phyloP scores from a whole-genome alignment of 1,140 invertebrate species.

The Vanessa atalanta region DNA sequence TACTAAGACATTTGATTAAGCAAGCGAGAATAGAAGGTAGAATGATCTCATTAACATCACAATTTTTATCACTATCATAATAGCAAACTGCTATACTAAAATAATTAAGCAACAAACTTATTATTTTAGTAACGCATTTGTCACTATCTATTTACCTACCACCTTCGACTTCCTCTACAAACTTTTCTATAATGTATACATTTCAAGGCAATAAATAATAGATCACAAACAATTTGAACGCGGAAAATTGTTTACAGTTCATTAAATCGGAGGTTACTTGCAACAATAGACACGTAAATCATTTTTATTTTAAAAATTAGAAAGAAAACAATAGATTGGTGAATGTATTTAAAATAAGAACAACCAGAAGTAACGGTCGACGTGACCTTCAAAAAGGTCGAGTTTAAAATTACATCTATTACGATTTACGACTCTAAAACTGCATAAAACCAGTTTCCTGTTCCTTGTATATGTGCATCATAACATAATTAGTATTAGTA shows the following conservation, averaged over 20 bases:
- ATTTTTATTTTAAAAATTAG: constrained; percentile 19
- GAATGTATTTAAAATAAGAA: constrained; percentile 14
- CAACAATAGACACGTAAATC: constrained; percentile 21
- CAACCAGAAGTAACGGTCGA: constrained; percentile 35
- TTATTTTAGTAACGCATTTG: no score
- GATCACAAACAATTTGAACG: constrained; percentile 15
- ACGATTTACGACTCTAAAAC: neutral
- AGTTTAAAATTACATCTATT: constrained; percentile 21
- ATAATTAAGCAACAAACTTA: no score
- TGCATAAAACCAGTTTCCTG: neutral
- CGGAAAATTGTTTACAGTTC: constrained; percentile 32
- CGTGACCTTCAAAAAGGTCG: constrained; percentile 44
- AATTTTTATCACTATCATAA: no score
- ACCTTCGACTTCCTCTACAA: no score
- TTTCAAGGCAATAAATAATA: constrained; percentile 27
- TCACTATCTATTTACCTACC: no score
- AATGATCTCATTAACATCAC: no score
- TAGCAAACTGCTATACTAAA: no score
- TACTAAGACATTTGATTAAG: no score
- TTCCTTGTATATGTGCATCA: no score
- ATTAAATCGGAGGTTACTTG: constrained; percentile 25
- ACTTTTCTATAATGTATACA: no score
- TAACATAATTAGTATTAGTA: no score
- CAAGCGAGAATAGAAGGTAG: no score
- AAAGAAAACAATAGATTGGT: constrained; percentile 5